These are phyloP conservation scores for Notocelia uddmanniana DNA, from an alignment of 2,888 invertebrate genomes.

Conservation along the genomic window DNA sequence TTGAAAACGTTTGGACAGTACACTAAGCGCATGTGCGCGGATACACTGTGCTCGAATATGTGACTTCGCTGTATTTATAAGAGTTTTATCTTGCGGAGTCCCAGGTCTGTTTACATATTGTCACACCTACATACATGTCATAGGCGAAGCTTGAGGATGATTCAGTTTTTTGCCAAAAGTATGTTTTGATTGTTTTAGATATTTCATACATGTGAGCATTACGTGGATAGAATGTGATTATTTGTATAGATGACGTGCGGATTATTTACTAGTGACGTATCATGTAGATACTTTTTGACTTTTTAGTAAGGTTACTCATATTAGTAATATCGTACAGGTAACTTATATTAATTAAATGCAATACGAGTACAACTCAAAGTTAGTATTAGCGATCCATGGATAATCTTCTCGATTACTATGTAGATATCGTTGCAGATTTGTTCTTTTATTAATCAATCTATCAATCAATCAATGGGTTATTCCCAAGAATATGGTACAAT, in stretches of 20 bases:
- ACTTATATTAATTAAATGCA: no score
- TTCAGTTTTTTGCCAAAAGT: not conserved
- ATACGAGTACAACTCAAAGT: no score
- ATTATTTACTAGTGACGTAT: not conserved
- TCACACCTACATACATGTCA: constrained; percentile 20
- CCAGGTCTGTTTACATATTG: constrained; percentile 46
- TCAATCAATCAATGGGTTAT: no score
- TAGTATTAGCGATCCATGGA: no score
- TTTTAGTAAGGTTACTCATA: no score
- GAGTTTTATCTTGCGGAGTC: constrained; percentile 67
- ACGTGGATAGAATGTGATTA: not conserved
- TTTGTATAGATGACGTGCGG: not conserved
- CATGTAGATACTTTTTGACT: not conserved
- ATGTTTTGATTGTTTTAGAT: not conserved
- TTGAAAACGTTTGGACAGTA: constrained; percentile 48
- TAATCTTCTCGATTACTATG: no score
- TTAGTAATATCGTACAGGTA: no score
- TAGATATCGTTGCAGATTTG: no score
- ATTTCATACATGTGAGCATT: not conserved
- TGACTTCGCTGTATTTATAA: constrained; percentile 74
- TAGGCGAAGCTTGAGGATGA: constrained; percentile 3
- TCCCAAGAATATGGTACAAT: no score
- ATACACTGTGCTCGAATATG: constrained; percentile 67
- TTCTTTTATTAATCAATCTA: no score
- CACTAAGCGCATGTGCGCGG: constrained; percentile 62